Evolutionary conservation across 2,797 vertebrate species (phyloP), one percentile per base, ranked within the genome.

Genomic region (Pempheris klunzingeri): DNA sequence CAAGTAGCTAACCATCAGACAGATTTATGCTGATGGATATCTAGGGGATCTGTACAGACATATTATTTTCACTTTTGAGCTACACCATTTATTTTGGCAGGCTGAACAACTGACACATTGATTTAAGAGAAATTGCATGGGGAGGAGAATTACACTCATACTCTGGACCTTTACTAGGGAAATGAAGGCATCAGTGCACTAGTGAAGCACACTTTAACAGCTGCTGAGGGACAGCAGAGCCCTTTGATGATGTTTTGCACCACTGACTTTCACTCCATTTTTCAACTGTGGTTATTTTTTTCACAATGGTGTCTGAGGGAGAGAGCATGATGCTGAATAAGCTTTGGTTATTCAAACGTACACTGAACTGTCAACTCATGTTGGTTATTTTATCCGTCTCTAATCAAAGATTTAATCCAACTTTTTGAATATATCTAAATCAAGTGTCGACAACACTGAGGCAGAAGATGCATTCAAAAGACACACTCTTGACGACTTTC

Each of bases 41-140:
- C 41, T 47, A 24, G 2, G 2, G 38, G 17, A 62, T 44, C 26
- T 43, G 30, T 12, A 17, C 39, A 62, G 57, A 58, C 18, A 34
- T 44, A 59, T 61, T 3, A 2, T 36, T 77, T 71, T 61, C 20
- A 32, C 30, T 65, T 60, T 53, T n/a, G 20, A 66, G n/a, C 54
- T 65, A 52, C 53, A 65, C 17, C 30, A 32, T 69, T 72, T 41
- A 70, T 82, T 52, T 39, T 54, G 26, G 26, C 41, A 74, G 53
- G 6, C 22, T 46, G 36, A 68, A 55, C 34, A 71, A 77, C 58
- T n/a, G 58, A 76, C 34, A 47, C 62, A 57, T 74, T 82, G 24
- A 64, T 64, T 28, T 66, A 32, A 36, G 28, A 72, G 38, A 69
- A 46, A 58, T 0, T 38, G 28, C 26, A 52, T 15, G 11, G 30